Evolutionary conservation across 2,113 vertebrate species (phyloP).

Genomic region (Ptychochromis oligacanthus): DNA sequence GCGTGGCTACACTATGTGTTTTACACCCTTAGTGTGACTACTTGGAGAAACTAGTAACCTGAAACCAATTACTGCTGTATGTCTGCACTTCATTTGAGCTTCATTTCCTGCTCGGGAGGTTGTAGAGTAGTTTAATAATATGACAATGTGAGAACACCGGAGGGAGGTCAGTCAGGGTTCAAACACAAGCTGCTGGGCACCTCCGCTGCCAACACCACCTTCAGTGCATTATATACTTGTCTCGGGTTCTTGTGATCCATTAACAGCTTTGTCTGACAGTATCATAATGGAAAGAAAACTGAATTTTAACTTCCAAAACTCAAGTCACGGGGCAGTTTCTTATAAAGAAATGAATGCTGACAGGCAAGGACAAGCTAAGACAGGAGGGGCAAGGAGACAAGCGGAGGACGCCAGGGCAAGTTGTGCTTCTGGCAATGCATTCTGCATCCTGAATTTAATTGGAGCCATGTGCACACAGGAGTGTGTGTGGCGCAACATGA

Average conservation of each 20-base stretch:
- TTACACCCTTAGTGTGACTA: not conserved
- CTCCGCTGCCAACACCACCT: not conserved
- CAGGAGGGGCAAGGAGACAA: conserved; percentile 33
- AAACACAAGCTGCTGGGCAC: conserved; percentile 2
- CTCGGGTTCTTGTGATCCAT: conserved; percentile 14
- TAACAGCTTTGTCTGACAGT: not conserved
- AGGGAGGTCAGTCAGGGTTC: not conserved
- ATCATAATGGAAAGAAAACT: not conserved
- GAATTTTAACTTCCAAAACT: conserved; percentile 20
- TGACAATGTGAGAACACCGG: conserved; percentile 36
- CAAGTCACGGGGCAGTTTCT: conserved; percentile 30
- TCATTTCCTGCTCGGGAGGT: conserved; percentile 30
- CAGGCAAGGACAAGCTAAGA: conserved; percentile 64
- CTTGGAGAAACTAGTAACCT: not conserved
- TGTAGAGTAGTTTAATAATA: conserved; percentile 37
- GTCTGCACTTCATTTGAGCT: conserved; percentile 29
- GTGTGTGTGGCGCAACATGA: not conserved
- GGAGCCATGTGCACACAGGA: conserved; percentile 32
- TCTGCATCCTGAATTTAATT: conserved; percentile 46
- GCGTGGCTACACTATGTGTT: not conserved
- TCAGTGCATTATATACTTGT: not conserved
- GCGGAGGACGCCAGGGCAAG: conserved; percentile 24
- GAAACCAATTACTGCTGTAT: conserved; percentile 35
- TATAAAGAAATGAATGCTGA: conserved; percentile 48
- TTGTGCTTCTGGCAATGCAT: conserved; percentile 37